Percentiles rank a stretch among this genome's conserved stretches.
Conservation (phyloP, 2,888 invertebrate genomes). For the Drosophila pullipes region DNA sequence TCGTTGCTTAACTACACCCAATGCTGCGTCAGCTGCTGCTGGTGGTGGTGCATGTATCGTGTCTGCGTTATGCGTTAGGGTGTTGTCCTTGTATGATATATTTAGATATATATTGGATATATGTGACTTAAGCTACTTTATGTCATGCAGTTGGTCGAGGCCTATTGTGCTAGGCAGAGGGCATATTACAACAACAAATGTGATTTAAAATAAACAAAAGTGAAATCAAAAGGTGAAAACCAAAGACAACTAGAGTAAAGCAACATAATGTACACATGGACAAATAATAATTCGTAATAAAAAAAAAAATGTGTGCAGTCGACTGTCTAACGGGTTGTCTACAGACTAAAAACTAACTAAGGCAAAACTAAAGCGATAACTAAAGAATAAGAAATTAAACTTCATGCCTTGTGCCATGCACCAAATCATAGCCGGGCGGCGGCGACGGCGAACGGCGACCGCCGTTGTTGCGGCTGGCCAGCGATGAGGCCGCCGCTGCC, state of each 20-base stretch:
- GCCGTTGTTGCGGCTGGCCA: constrained; percentile 61
- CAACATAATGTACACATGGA: constrained; percentile 33
- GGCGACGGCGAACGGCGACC: constrained; percentile 85
- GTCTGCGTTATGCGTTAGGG: constrained; percentile 36
- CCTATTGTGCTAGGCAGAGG: constrained; percentile 50
- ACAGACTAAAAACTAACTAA: constrained; percentile 20
- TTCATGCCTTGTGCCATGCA: constrained; percentile 86
- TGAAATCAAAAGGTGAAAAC: constrained; percentile 12
- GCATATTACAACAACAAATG: constrained; percentile 41
- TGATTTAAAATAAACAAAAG: constrained; percentile 12
- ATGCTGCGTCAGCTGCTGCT: constrained; percentile 5
- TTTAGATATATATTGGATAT: constrained; percentile 11
- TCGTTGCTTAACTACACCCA: constrained; percentile 47
- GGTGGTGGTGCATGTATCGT: constrained; percentile 16
- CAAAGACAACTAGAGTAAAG: constrained; percentile 13
- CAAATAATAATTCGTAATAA: constrained; percentile 10
- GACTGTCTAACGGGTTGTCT: constrained; percentile 13
- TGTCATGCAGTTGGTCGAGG: constrained; percentile 53
- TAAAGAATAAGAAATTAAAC: constrained; percentile 78
- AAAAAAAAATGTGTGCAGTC: constrained; percentile 12
- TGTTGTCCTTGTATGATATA: constrained; percentile 45
- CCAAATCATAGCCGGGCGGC: constrained; percentile 86
- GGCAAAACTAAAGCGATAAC: constrained; percentile 33
- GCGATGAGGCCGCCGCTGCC: constrained; percentile 64
- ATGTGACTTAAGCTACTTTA: constrained; percentile 10